phyloP scores from a whole-genome alignment of 2,888 invertebrate genomes.

The Ctenicera cuprea region DNA sequence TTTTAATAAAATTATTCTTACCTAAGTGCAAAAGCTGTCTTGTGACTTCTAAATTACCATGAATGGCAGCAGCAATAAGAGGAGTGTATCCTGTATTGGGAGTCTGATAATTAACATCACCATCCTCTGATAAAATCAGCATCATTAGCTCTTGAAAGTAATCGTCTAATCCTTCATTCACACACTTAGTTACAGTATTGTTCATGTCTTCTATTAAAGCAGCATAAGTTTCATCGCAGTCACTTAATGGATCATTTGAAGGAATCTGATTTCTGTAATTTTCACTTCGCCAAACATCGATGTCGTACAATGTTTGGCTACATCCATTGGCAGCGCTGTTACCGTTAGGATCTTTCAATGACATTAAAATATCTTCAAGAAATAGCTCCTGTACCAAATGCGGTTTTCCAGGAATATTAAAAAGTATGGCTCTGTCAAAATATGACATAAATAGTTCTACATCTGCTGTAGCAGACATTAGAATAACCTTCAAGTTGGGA shows the following conservation, averaged over 20 bases:
- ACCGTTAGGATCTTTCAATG: not conserved
- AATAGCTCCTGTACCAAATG: slow-evolving; percentile 85
- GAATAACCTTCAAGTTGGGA: slow-evolving; percentile 85
- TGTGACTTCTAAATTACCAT: slow-evolving; percentile 81
- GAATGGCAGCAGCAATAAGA: slow-evolving; percentile 86
- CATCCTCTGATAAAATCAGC: slow-evolving; percentile 86
- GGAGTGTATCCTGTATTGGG: slow-evolving; percentile 80
- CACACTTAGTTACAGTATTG: slow-evolving; percentile 78
- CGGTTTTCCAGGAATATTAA: slow-evolving; percentile 75
- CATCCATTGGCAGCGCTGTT: not conserved
- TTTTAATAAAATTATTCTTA: slow-evolving; percentile 34
- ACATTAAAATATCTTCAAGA: slow-evolving; percentile 85
- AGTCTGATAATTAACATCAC: slow-evolving; percentile 84
- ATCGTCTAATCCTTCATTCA: slow-evolving; percentile 77
- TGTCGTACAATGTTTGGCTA: not conserved
- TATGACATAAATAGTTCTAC: slow-evolving; percentile 87
- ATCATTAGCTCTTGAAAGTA: slow-evolving; percentile 79
- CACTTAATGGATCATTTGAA: not conserved
- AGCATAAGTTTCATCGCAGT: not conserved
- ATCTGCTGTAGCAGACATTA: slow-evolving; percentile 98
- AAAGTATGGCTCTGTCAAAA: slow-evolving; percentile 79
- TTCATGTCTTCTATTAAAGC: slow-evolving; percentile 78
- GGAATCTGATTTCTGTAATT: not conserved
- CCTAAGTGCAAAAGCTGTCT: slow-evolving; percentile 84
- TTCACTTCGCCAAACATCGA: not conserved